Evolutionary conservation across 2,113 vertebrate species (phyloP), one percentile per base, ranked within the genome.

Genomic region (Zosterops borbonicus): DNA sequence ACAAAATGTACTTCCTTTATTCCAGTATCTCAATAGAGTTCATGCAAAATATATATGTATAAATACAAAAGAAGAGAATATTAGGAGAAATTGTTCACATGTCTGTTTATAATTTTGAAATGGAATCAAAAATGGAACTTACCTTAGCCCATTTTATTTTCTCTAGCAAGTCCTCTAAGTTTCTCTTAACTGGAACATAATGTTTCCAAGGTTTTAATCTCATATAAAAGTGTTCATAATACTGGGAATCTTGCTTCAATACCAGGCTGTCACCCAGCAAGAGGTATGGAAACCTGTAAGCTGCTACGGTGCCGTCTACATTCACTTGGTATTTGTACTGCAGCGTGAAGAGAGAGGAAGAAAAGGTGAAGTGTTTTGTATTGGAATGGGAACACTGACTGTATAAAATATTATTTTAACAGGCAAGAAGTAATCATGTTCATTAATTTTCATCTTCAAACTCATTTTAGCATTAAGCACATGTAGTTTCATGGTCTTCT

Each of bases 251-350:
- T 97, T 99, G 99, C 95, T 99, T 99, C 90, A 99, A 93, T 41
- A 99, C 98, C 85, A 99, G 96, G 70, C 99, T 99, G 98, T 98
- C 97, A 3, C 99, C 99, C 56, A 99, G 97, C 98, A 99, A 98
- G 80, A 99, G 98, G 94, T 99, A 99, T 0, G 99, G 99, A 74
- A 99, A 99, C 80, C 98, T 98, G 68, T 99, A 99, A 1, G 99
- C 99, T n/a, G 99, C 99, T 89, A 99, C 99, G 0, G 99, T 99
- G 6, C 99, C 99, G 2, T 99, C 99, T 79, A 99, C 94, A 9
- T 99, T 99, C 96, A 99, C 98, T 94, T 99, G 99, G 96, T 99
- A 99, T 93, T 99, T 99, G 96, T 98, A 99, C 99, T 99, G 39
- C 55, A 92, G 67, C 3, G 10, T 83, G 64, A 84, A 95, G 88